Base-by-base conservation (phyloP, 2,113 vertebrate species). In the Clarias macrocephalus region DNA sequence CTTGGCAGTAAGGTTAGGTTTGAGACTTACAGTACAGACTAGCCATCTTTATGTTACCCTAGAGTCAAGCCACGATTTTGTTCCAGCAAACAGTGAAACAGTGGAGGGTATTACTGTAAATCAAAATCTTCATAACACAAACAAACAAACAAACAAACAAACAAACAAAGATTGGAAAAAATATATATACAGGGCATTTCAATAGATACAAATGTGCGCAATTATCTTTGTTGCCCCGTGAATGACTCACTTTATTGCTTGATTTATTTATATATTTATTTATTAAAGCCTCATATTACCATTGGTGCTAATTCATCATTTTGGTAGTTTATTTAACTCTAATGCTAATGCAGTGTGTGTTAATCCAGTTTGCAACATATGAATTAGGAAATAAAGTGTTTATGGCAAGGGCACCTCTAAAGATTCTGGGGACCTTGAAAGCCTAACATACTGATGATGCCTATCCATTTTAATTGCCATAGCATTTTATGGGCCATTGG, bases 41-140 rank as follows among this genome's bases (percentile, higher is more conserved):
- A 66, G 25, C 62, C 2, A 63, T n/a, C 23, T n/a, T 63, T 63
- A 63, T 21, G 23, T 9, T 68, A 28, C 30, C 65, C 60, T 23
- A 66, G 63, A 66, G 10, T 28, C 25, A 66, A 66, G 63, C 66
- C 30, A 5, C n/a, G 33, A 66, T n/a, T n/a, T n/a, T 11, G 0
- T n/a, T 70, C 28, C 66, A 70, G n/a, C 66, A 70, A 70, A 70
- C 66, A 70, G 66, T 33, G 15, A 70, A 70, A 70, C 66, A 70
- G 66, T 33, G 28, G 28, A 70, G 15, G 25, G 28, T 33, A 33
- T 70, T 5, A n/a, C n/a, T n/a, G n/a, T n/a, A 16, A 70, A 70
- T 13, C 25, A 70, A 33, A 70, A 33, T 18, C 1, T 30, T 65
- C n/a, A 68, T 15, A 4, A 33, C 66, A 70, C 48, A 48, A 48